Evolutionary conservation across 2,888 invertebrate species (phyloP).

Genomic region (Mactromeris polynyma): DNA sequence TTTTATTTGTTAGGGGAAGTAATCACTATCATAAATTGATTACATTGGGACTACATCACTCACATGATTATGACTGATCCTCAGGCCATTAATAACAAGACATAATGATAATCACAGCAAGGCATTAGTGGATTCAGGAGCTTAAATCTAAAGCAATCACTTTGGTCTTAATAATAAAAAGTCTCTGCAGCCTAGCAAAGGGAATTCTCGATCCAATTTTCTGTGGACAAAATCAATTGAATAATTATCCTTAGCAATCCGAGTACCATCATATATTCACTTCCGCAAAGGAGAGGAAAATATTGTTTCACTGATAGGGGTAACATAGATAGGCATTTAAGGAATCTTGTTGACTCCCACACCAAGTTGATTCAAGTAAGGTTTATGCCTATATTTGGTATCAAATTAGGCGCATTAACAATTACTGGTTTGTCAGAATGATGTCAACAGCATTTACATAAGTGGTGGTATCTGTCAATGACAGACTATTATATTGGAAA

Average conservation of each 20-base stretch:
- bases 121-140: not conserved
- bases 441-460: not conserved
- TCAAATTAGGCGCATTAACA: not conserved
- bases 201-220: slow-evolving; percentile 11
- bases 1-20: not conserved
- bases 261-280: slow-evolving; percentile 12
- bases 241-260: slow-evolving; percentile 1
- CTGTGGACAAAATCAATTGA: slow-evolving; percentile 15
- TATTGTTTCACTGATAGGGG: not conserved
- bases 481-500: not conserved
- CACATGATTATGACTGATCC: not conserved
- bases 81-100: slow-evolving; percentile 2
- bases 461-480: not conserved
- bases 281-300: not conserved
- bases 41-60: not conserved
- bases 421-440: not conserved
- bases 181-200: slow-evolving; percentile 6
- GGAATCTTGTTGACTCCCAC: not conserved
- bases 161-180: slow-evolving; percentile 6
- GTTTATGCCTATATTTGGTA: not conserved
- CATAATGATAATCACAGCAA: slow-evolving; percentile 19
- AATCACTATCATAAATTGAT: slow-evolving; percentile 1
- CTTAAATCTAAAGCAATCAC: slow-evolving; percentile 17
- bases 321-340: not conserved
- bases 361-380: not conserved